Conservation (phyloP, 2,797 vertebrate species). For the Taeniopygia guttata region DNA sequence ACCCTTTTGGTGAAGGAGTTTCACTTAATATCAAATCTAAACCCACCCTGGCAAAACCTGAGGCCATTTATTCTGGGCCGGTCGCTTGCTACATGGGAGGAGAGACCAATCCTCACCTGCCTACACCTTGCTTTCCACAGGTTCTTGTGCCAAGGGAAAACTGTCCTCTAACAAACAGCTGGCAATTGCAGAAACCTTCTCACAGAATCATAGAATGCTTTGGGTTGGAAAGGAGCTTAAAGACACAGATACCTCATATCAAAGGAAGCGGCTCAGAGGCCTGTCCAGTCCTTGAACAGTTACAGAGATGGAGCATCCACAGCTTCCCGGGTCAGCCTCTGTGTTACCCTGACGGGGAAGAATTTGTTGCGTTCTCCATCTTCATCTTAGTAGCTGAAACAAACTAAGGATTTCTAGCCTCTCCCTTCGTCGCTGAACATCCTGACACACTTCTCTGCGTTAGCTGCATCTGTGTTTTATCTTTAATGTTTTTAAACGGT, state of each 20-base stretch:
- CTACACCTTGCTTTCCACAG: neutral
- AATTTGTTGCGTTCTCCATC: neutral
- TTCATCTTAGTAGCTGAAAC: neutral
- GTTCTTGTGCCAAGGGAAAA: neutral
- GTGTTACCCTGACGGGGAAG: too few relatives aligned
- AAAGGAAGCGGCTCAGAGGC: neutral
- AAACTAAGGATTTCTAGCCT: neutral
- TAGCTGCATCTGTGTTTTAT: neutral
- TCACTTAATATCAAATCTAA: neutral
- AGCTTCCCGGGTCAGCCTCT: neutral
- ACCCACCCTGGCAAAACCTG: neutral
- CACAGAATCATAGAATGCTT: neutral
- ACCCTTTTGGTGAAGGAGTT: neutral
- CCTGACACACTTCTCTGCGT: accelerated
- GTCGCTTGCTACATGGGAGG: neutral
- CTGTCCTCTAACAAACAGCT: neutral
- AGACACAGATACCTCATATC: neutral
- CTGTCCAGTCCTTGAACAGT: neutral
- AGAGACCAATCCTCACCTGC: neutral
- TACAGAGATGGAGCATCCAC: too few relatives aligned
- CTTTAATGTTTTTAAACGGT: neutral
- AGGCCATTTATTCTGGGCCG: neutral
- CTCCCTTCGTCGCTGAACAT: too few relatives aligned
- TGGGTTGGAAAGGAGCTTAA: neutral
- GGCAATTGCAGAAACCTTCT: neutral